Conservation (phyloP, 2,797 vertebrate species). For the Aldrovandia affinis region DNA sequence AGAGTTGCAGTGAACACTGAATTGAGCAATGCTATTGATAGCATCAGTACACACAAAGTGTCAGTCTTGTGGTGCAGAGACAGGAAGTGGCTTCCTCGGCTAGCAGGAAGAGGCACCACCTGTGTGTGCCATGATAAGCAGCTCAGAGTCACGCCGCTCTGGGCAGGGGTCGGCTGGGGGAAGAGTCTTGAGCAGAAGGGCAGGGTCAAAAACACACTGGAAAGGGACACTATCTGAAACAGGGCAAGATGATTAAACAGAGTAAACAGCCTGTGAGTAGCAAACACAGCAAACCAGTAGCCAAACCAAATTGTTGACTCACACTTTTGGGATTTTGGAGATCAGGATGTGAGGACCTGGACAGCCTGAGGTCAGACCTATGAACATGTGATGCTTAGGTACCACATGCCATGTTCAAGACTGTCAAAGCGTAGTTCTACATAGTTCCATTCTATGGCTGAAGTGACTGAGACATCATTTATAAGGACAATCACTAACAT, state of each 20-base stretch:
- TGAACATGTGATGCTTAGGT: no score
- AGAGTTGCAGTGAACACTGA: background rate
- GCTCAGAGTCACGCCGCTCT: background rate
- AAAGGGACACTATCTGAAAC: background rate
- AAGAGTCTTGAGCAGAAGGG: background rate
- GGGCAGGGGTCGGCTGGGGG: background rate
- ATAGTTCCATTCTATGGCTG: background rate
- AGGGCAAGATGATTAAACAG: background rate
- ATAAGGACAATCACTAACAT: background rate
- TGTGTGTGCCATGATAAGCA: background rate
- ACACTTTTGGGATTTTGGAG: background rate
- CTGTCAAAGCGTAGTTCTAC: background rate
- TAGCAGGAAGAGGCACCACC: background rate
- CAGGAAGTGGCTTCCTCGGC: background rate
- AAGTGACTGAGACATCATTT: background rate
- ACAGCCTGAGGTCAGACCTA: no score
- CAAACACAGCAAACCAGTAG: background rate
- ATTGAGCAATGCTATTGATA: background rate
- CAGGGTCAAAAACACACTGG: background rate
- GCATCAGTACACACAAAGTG: background rate
- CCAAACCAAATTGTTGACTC: background rate
- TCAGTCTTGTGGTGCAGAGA: background rate
- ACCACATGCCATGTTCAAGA: background rate
- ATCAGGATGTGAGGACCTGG: background rate
- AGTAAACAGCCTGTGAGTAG: background rate